Evolutionary conservation across 2,113 vertebrate genomes (phyloP).

Genomic region (Diphyllodes magnificus): DNA sequence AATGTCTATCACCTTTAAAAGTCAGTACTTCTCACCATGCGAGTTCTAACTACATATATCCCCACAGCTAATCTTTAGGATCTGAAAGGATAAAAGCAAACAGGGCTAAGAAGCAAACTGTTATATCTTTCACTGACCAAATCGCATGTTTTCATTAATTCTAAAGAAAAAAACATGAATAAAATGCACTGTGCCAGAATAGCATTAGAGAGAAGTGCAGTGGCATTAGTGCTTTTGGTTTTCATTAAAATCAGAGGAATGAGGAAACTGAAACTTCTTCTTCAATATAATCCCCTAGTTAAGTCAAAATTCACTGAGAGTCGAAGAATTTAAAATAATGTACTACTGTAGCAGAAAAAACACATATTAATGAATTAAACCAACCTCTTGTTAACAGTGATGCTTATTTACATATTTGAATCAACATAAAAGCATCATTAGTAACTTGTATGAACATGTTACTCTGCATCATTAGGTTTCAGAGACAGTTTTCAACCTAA

Average conservation of each 20-base stretch:
- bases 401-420: not conserved
- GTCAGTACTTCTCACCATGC: not conserved
- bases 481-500: not conserved
- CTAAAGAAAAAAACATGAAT: not conserved
- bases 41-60: not conserved
- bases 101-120: not conserved
- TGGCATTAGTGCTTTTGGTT: not conserved
- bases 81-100: not conserved
- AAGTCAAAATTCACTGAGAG: not conserved
- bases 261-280: not conserved
- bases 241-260: not conserved
- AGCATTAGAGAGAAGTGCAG: not conserved
- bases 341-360: not conserved
- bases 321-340: not conserved
- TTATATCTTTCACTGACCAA: not conserved
- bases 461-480: not conserved
- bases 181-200: not conserved
- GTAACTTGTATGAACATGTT: not conserved
- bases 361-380: not conserved
- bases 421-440: not conserved
- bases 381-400: not conserved
- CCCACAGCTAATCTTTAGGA: not conserved
- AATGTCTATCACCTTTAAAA: not conserved
- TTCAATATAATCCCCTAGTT: not conserved
- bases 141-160: not conserved